phyloP scores from a whole-genome alignment of 2,888 invertebrate species.

The Orthonevra nobilis region DNA sequence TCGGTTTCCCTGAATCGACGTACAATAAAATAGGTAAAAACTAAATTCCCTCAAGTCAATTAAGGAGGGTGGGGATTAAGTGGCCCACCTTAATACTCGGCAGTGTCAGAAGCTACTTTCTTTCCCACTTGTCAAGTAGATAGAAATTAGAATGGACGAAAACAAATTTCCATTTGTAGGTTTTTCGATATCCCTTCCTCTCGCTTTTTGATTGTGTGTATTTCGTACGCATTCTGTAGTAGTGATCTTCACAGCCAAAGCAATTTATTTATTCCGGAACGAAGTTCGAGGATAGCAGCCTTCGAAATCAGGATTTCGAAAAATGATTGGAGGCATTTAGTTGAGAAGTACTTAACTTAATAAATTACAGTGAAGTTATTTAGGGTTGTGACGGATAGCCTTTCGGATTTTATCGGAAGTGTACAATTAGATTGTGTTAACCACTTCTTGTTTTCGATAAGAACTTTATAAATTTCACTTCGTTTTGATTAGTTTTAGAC shows the following conservation, averaged over 20 bases:
- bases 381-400: slow-evolving; percentile 24
- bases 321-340: slow-evolving; percentile 45
- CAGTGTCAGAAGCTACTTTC: slow-evolving; percentile 42
- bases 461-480: not conserved
- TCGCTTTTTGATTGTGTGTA: slow-evolving; percentile 30
- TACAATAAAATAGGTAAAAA: slow-evolving; percentile 24
- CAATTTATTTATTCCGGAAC: slow-evolving; percentile 40
- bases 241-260: slow-evolving; percentile 15
- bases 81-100: slow-evolving; percentile 28
- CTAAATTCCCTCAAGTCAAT: slow-evolving; percentile 37
- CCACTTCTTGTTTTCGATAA: not conserved
- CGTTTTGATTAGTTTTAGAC: not conserved
- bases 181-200: slow-evolving; percentile 49
- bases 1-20: slow-evolving; percentile 9
- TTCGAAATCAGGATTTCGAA: slow-evolving; percentile 22
- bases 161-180: slow-evolving; percentile 64
- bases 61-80: slow-evolving; percentile 28
- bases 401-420: slow-evolving; percentile 23
- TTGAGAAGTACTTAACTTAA: slow-evolving; percentile 23
- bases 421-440: slow-evolving; percentile 1
- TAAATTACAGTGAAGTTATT: slow-evolving; percentile 13
- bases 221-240: slow-evolving; percentile 5
- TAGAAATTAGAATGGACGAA: slow-evolving; percentile 55
- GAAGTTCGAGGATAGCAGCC: not conserved
- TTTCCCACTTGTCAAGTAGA: slow-evolving; percentile 48